Evolutionary conservation across 2,888 invertebrate genomes (phyloP).

Genomic region (Cheilosia impressa): DNA sequence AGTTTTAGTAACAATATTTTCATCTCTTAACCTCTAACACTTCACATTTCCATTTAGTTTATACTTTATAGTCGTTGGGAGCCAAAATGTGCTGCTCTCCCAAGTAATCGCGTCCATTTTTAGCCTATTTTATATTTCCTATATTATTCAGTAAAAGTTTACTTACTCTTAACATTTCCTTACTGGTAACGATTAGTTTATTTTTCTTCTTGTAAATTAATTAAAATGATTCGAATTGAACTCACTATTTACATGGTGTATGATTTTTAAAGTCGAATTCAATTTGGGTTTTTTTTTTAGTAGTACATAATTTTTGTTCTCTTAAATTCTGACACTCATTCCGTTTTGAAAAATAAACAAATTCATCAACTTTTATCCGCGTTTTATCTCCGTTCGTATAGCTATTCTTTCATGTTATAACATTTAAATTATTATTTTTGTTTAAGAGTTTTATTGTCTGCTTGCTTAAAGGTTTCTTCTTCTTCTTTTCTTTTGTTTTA

Average conservation of each 20-base stretch:
- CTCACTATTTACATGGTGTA: conserved; percentile 67
- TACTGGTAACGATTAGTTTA: conserved; percentile 59
- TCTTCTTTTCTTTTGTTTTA: conserved; percentile 26
- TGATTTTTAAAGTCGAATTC: conserved; percentile 41
- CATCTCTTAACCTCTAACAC: conserved; percentile 24
- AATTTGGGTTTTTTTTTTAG: conserved; percentile 43
- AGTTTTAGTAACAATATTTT: conserved; percentile 66
- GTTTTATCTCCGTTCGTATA: conserved; percentile 31
- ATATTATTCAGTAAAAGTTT: conserved; percentile 59
- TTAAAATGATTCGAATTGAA: conserved; percentile 66
- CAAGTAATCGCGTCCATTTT: conserved; percentile 22
- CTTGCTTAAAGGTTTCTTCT: conserved; percentile 62
- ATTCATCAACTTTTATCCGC: conserved; percentile 52
- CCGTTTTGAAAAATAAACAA: conserved; percentile 65
- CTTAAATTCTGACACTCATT: conserved; percentile 47
- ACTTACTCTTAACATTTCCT: conserved; percentile 54
- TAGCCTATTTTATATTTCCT: conserved; percentile 59
- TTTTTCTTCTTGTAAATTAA: conserved; percentile 47
- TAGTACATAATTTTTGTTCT: conserved; percentile 19
- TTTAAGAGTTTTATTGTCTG: conserved; percentile 66
- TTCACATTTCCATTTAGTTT: conserved; percentile 35
- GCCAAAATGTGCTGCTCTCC: conserved; percentile 26
- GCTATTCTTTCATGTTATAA: conserved; percentile 29
- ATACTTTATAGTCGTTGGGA: conserved; percentile 62
- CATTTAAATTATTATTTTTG: conserved; percentile 40